Evolutionary conservation across 2,113 vertebrate genomes (phyloP), one percentile per base, ranked within the genome.

Genomic region (Gnathonemus longibarbis): DNA sequence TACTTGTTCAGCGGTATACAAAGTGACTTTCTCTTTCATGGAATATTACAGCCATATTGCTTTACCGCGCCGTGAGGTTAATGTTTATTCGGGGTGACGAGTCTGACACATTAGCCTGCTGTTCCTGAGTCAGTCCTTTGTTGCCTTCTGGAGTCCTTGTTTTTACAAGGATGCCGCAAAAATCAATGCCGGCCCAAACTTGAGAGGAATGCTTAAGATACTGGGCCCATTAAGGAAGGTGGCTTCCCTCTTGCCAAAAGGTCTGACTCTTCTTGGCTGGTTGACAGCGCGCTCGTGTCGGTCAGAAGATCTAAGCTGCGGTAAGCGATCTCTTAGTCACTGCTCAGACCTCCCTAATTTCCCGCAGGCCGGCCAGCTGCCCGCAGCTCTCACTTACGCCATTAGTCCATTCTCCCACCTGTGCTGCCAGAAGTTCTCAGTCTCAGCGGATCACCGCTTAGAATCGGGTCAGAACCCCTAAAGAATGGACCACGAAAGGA

Each of bases 381-480:
- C 10, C 0, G 21, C n/a, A 80, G 31, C 13, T 19, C 15, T 80
- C 9, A 13, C n/a, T 13, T 31, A 0, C 3, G 24, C 9, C n/a
- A n/a, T 66, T n/a, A 27, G 58, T 27, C 58, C 58, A 10, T 27
- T 31, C 70, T 77, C 70, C 11, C 70, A 39, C 31, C 70, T 77
- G 70, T 39, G 70, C 4, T 31, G 70, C 5, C 3, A 6, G 27
- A 4, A 11, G 27, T 31, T 39, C 21, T n/a, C 24, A 48, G 19
- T 27, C 83, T 46, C 42, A 9, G 83, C 24, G 3, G 21, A 27
- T 50, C 84, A 0, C 84, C 24, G 13, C 45, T 48, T 46, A 86
- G 84, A 86, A 86, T n/a, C 24, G 48, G 84, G 84, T 86, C 84
- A 86, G 46, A 86, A 27, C 84, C 84, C 9, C 84, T n/a, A 50